Evolutionary conservation across 2,888 invertebrate genomes (phyloP), one percentile per base, ranked within the genome.

Genomic region (Diadegma fenestrale): DNA sequence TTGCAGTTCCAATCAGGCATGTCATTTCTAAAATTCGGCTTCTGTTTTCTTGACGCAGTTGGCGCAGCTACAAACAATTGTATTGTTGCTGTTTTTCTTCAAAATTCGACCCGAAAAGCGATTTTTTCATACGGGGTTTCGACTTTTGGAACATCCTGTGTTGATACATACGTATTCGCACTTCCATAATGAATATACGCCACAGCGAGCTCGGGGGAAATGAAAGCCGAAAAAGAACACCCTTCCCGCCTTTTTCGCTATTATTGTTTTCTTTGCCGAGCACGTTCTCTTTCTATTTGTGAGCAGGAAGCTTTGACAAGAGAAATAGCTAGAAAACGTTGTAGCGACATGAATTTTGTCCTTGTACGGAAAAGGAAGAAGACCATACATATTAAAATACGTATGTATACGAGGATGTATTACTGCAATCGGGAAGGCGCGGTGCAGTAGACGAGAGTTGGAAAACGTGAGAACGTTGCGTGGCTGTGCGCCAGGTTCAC

Each of bases 401-500:
- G 54, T 66, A 66, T 66, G 66, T 41, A 51, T 19, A 61, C 30
- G 41, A 58, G 19, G 68, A 78, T 68, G 69, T 78, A 61, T 78
- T 69, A 61, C 26, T 69, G 58, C 58, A 68, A 78, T 69, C 69
- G 58, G 78, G 33, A 69, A 78, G 19, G 58, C 58, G 19, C 7
- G 14, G 66, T 51, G 33, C 33, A 66, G 48, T 17, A 48, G 22
- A 66, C 48, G n/a, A 66, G 66, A 48, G 51, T 64, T 37, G 30
- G 64, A 58, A 19, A 72, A 73, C 26, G 48, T 58, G 66, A 54
- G 37, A 75, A 77, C 61, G 61, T 22, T 48, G 77, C 45, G 61
- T 58, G 78, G 82, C 82, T 78, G 48, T 64, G 72, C 58, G 66
- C 82, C 78, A 78, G 66, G 45, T 72, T 78, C 77, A 43, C 66